phyloP scores from a whole-genome alignment of 2,888 invertebrate species.

The Belgica antarctica region DNA sequence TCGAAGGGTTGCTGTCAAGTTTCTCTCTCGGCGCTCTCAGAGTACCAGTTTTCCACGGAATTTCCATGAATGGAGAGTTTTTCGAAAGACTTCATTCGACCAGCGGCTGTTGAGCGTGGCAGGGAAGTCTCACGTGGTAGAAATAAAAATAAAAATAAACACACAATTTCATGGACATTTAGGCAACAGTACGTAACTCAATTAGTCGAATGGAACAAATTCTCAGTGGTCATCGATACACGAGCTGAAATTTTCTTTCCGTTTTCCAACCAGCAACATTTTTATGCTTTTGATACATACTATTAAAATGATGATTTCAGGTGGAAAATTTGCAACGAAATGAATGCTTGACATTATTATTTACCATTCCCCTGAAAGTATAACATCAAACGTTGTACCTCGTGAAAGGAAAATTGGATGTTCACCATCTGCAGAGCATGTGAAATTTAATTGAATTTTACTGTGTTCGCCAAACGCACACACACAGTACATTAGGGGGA shows the following conservation, averaged over 20 bases:
- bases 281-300: no score
- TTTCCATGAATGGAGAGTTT: no score
- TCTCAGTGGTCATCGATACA: not conserved
- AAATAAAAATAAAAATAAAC: not conserved
- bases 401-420: conserved; percentile 38
- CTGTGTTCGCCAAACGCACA: not conserved
- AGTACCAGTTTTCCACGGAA: not conserved
- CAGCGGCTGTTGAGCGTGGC: no score
- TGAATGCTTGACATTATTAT: conserved; percentile 1
- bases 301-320: conserved; percentile 32
- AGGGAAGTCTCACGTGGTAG: not conserved
- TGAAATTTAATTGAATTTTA: conserved; percentile 43
- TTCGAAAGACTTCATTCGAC: no score
- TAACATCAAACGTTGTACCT: conserved; percentile 31
- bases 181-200: conserved; percentile 2
- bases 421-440: conserved; percentile 40
- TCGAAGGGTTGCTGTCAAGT: not conserved
- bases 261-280: no score
- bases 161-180: conserved; percentile 16
- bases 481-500: not conserved
- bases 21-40: not conserved
- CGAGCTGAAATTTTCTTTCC: not conserved
- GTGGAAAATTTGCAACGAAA: conserved; percentile 18
- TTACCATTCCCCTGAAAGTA: not conserved
- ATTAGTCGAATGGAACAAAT: conserved; percentile 7